These are phyloP conservation scores for Hemaris fuciformis DNA, from an alignment of 2,888 invertebrate genomes.

Conservation along the genomic window DNA sequence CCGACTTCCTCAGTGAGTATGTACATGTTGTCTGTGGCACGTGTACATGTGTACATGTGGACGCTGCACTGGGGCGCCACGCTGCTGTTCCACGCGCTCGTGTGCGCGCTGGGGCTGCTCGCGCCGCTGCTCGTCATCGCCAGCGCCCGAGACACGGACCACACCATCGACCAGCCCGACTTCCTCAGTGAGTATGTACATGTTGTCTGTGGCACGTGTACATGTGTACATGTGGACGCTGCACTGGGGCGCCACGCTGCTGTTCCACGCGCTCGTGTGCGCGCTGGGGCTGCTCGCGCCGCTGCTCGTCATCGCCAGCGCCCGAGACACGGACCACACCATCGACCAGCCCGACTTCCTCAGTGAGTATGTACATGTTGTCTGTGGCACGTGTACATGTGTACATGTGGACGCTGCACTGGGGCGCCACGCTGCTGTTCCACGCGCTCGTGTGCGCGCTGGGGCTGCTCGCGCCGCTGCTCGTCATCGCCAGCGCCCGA, in stretches of 20 bases:
- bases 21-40: not conserved
- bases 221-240: too few species aligned
- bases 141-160: constrained; percentile 36
- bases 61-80: constrained; percentile 49
- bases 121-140: constrained; percentile 36
- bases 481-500: constrained; percentile 27
- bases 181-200: constrained; percentile 49
- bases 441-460: constrained; percentile 69
- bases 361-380: constrained; percentile 40
- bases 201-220: not conserved
- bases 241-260: constrained; percentile 62
- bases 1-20: constrained; percentile 45
- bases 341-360: constrained; percentile 38
- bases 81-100: constrained; percentile 78
- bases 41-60: too few species aligned
- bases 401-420: not conserved
- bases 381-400: not conserved
- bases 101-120: constrained; percentile 42
- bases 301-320: constrained; percentile 26
- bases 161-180: constrained; percentile 38
- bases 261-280: constrained; percentile 76
- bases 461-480: constrained; percentile 38
- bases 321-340: constrained; percentile 44
- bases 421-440: constrained; percentile 73
- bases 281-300: constrained; percentile 41